Evolutionary conservation across 2,113 vertebrate genomes (phyloP).

Genomic region (Aphyosemion australe): DNA sequence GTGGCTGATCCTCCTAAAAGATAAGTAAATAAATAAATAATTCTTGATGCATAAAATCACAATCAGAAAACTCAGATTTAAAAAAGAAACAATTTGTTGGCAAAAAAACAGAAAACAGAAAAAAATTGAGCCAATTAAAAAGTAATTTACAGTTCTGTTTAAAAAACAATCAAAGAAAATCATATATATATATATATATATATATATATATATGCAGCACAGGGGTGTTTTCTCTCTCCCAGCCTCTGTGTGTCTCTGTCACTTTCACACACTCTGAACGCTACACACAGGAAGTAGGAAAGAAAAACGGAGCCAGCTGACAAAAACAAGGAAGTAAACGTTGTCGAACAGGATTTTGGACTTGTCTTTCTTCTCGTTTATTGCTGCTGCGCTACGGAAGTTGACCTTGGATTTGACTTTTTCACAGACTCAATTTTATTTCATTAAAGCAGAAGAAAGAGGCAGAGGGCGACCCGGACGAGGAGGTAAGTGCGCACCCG

Average conservation of each 20-base stretch:
- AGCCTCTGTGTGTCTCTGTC: conserved; percentile 52
- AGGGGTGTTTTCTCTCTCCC: conserved; percentile 22
- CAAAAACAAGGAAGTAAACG: conserved; percentile 76
- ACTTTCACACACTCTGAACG: neutral
- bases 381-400: conserved; percentile 49
- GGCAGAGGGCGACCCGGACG: conserved; percentile 25
- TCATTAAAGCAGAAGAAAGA: conserved; percentile 6
- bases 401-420: conserved; percentile 49
- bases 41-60: too few species aligned
- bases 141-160: too few species aligned
- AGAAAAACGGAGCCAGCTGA: conserved; percentile 29
- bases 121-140: too few species aligned
- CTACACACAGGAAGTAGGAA: conserved; percentile 50
- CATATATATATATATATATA: too few species aligned
- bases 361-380: neutral
- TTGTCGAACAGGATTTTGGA: conserved; percentile 14
- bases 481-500: conserved; percentile 46
- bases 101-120: too few species aligned
- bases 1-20: too few species aligned
- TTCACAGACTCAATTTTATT: neutral
- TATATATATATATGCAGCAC: neutral
- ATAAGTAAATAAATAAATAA: too few species aligned
- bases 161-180: too few species aligned
- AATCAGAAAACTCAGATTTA: too few species aligned
- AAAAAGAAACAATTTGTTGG: too few species aligned